Base-by-base conservation (phyloP, 1,140 invertebrate genomes). In the Drosophila neocordata region DNA sequence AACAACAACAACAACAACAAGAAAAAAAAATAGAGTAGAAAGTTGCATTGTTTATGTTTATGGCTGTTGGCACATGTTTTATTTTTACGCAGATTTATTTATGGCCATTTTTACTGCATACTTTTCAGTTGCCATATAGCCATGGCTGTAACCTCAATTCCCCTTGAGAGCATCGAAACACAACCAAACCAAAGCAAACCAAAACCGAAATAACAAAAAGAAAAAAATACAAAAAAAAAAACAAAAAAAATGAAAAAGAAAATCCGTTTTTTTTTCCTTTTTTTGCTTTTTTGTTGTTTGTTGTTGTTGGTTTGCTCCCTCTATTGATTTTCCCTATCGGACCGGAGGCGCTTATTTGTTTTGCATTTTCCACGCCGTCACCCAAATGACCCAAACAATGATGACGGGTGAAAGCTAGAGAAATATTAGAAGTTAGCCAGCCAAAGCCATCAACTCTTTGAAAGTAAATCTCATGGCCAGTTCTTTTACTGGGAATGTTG, bases 1-100 rank as follows among this genome's bases (percentile, higher is more conserved):
- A 2, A 24, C 22, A 24, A 24, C n/a, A 24, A 24, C 22, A 24
- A 24, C 22, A 24, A 24, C 22, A 24, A 4, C 22, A 24, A n/a
- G n/a, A n/a, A 12, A 13, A 37, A 13, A 59, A 58, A 24, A 44
- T 27, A 22, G 38, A 64, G 9, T 7, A 24, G 60, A 78, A 73
- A 78, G 76, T 82, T 82, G 73, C 78, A 80, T 82, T 81, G 69
- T 73, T 78, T 79, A 73, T 78, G 75, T 72, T 78, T 78, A 68
- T 70, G 60, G 75, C 75, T 78, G 64, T 79, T 76, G 73, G 76
- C 77, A 79, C 69, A 65, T 79, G 69, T 57, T 76, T 76, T 76
- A 76, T 76, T 77, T 77, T 77, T 70, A 76, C 66, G 60, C 73
- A 77, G 66, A 77, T 77, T 77, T 77, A 77, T 77, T 76, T 76